Evolutionary conservation across 2,888 invertebrate species (phyloP).

Genomic region (Cerceris rybyensis): DNA sequence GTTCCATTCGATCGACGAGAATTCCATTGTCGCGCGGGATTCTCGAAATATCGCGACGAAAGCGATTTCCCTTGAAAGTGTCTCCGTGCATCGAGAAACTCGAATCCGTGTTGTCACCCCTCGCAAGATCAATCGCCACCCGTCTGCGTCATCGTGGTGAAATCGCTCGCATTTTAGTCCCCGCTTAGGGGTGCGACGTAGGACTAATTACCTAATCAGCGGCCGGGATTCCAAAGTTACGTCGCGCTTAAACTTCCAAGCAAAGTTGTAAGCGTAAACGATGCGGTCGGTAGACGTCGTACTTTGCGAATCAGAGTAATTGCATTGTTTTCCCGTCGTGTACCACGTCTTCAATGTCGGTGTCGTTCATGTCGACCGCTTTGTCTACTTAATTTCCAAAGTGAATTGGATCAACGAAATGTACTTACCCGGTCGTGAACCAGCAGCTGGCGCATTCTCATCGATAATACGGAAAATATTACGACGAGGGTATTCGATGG

Average conservation of each 20-base stretch:
- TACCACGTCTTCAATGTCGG: background rate
- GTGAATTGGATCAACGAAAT: too few species aligned
- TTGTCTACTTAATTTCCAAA: too few species aligned
- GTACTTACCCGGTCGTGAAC: background rate
- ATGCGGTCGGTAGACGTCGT: constrained; percentile 43
- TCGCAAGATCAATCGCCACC: background rate
- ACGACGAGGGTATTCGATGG: constrained; percentile 32
- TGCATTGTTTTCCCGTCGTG: background rate
- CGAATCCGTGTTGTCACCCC: background rate
- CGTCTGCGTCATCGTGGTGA: background rate
- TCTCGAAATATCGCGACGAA: background rate
- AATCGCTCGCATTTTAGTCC: constrained; percentile 45
- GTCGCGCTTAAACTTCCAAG: constrained; percentile 61
- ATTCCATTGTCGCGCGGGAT: constrained; percentile 3
- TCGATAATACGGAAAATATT: constrained; percentile 30
- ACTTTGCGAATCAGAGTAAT: constrained; percentile 28
- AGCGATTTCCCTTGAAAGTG: background rate
- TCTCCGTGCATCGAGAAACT: background rate
- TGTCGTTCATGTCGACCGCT: too few species aligned
- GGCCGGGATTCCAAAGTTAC: constrained; percentile 65
- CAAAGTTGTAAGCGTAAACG: constrained; percentile 50
- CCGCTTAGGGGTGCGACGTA: constrained; percentile 55
- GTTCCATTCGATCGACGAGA: background rate
- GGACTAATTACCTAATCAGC: constrained; percentile 71
- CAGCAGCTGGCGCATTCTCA: background rate